Percentiles rank a stretch among this genome's conserved stretches.
Evolutionary conservation across 2,797 vertebrate genomes (phyloP).

Genomic region (Xyrichtys novacula): DNA sequence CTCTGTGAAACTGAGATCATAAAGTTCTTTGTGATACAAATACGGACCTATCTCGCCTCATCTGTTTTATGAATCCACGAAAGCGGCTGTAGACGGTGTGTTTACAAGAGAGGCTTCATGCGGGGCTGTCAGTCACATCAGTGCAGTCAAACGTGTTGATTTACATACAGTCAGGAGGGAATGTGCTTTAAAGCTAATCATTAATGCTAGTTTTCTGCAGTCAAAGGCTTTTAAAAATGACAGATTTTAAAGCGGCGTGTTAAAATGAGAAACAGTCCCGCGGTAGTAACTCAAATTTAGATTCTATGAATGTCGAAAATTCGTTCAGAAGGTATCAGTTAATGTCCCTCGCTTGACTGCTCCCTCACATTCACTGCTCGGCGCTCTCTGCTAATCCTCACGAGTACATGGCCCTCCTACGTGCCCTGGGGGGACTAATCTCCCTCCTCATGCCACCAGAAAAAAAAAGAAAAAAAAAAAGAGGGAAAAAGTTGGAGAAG

Average conservation of each 20-base stretch:
- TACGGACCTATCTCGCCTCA: constrained; percentile 12
- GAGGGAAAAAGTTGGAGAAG: constrained; percentile 30
- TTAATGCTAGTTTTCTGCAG: constrained; percentile 18
- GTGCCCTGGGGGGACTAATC: constrained; percentile 67
- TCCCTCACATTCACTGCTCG: constrained; percentile 57
- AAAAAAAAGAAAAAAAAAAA: constrained; percentile 21
- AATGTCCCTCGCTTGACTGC: constrained; percentile 58
- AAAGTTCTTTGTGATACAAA: constrained; percentile 28
- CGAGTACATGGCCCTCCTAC: constrained; percentile 58
- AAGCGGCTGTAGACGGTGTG: constrained; percentile 12
- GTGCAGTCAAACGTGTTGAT: constrained; percentile 40
- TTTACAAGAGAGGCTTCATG: constrained; percentile 49
- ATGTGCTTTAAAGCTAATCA: constrained; percentile 37
- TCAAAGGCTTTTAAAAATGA: constrained; percentile 25
- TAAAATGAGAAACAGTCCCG: constrained; percentile 23
- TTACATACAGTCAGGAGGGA: constrained; percentile 48
- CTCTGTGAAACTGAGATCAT: constrained; percentile 38
- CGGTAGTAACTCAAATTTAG: constrained; percentile 39
- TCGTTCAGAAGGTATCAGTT: constrained; percentile 56
- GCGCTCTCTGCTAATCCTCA: constrained; percentile 71
- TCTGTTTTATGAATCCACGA: constrained; percentile 37
- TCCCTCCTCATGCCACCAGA: constrained; percentile 59
- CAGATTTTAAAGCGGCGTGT: constrained; percentile 30
- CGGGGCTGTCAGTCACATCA: constrained; percentile 57
- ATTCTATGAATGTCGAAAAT: constrained; percentile 56